Base-by-base conservation (phyloP, 1,140 invertebrate species). In the Aphelinus certus region DNA sequence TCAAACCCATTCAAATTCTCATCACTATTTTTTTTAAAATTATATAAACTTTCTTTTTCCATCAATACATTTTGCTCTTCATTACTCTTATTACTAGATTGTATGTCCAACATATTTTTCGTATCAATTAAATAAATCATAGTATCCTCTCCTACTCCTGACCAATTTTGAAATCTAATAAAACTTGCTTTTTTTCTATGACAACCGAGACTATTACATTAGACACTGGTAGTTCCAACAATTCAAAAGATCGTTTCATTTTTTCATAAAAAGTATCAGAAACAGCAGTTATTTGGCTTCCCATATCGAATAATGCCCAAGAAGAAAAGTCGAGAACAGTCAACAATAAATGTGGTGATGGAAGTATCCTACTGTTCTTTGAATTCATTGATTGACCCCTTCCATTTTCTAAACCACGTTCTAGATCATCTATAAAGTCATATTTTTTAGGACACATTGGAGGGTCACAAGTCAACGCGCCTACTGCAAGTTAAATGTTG, bases 261-360 rank as follows among this genome's bases (percentile, higher is more conserved):
- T 46, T 47, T 58, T 60, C 45, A 57, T 68, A 74, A 42, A 74
- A 74, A 10, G 60, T 51, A 47, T 74, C 73, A 3, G 64, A 68
- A 1, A 74, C 69, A 46, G 53, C 63, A 26, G 48, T 67, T 26
- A 74, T 49, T 43, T 74, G 73, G 60, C 73, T 74, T 46, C 73
- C 64, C 3, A 65, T 67, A 49, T 74, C 73, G 7, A 74, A 10
- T 3, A 74, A 49, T 9, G 62, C 45, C 3, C 45, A 74, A 3
- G n/a, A 57, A 7, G 0, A 56, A 4, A 67, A n/a, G 56, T 66
- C 42, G 10, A 7, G 3, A 26, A 62, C 10, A 3, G 3, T 43
- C 42, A n/a, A 62, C 43, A 62, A 10, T 3, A 62, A 6, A 62
- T 62, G 60, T 7, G 60, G 60, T 7, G 45, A 62, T 2, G 60